Evolutionary conservation across 1,140 invertebrate genomes (phyloP), one percentile per base, ranked within the genome.

Genomic region (Sipha flava): DNA sequence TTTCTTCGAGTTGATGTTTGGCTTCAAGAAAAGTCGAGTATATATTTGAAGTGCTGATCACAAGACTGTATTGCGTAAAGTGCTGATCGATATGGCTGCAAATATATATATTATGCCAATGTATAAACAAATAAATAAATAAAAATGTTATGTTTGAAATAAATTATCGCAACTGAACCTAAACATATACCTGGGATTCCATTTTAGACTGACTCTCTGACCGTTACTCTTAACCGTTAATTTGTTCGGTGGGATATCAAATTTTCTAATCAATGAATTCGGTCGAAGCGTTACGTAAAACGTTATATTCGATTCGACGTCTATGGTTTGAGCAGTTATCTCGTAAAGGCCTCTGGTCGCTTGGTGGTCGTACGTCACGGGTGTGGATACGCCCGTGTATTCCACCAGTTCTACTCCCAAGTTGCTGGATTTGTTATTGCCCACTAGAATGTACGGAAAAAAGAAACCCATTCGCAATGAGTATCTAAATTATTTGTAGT

Each of bases 171-270:
- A n/a, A n/a, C n/a, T n/a, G n/a, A n/a, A n/a, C n/a, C n/a, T n/a
- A n/a, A n/a, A n/a, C n/a, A n/a, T n/a, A 21, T 57, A 77, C 73
- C 73, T 77, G 12, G 59, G 34, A 40, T 77, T 77, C 73, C 73
- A 77, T 18, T 52, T 59, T 1, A 77, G 23, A 16, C 14, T 26
- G n/a, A 77, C 26, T 77, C 59, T 77, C 29, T 59, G 49, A 59
- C 52, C 34, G 1, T 34, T 52, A 40, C 26, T 57, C 59, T 57
- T 77, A 31, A 77, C 59, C 29, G 40, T 77, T 40, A 77, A 59
- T 40, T 7, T 31, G 18, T 54, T 77, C 14, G 73, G 34, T 21
- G 31, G 31, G n/a, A 54, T 52, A 0, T 34, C 31, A 4, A 77
- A 57, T 57, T 31, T 47, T 6, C 59, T 57, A 10, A 37, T 40